phyloP scores from a whole-genome alignment of 2,888 invertebrate genomes.

The Homarus gammarus region DNA sequence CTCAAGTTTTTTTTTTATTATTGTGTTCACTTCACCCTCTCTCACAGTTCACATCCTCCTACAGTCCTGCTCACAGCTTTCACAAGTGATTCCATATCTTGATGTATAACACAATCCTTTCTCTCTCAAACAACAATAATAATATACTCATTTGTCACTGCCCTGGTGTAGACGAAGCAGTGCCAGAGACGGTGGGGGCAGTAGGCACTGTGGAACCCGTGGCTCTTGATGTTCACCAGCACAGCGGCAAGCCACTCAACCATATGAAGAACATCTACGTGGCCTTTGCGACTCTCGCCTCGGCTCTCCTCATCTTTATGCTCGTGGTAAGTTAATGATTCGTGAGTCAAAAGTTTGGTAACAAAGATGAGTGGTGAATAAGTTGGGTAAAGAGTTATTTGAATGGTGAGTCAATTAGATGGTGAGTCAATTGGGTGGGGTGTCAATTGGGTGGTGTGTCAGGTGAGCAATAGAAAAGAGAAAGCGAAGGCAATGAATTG shows the following conservation, averaged over 20 bases:
- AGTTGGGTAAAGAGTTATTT: too few species aligned
- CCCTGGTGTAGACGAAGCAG: conserved; percentile 75
- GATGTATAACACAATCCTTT: background rate
- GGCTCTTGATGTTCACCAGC: conserved; percentile 78
- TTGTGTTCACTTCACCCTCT: background rate
- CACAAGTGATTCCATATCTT: background rate
- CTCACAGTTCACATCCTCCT: background rate
- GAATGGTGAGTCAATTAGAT: too few species aligned
- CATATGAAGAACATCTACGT: conserved; percentile 88
- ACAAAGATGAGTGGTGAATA: too few species aligned
- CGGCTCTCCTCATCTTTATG: conserved; percentile 87
- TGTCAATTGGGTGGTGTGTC: too few species aligned
- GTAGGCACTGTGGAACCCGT: conserved; percentile 79
- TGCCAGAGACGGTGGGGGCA: conserved; percentile 76
- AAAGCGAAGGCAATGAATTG: too few species aligned
- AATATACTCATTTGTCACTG: background rate
- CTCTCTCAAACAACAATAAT: background rate
- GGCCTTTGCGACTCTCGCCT: conserved; percentile 87
- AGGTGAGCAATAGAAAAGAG: too few species aligned
- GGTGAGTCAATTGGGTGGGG: too few species aligned
- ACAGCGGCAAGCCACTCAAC: conserved; percentile 81
- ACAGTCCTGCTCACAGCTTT: background rate
- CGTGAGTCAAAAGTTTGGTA: too few species aligned
- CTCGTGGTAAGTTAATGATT: conserved; percentile 87
- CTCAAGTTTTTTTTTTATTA: background rate